Base-by-base conservation (phyloP, 2,113 vertebrate genomes). In the Ellobius talpinus region DNA sequence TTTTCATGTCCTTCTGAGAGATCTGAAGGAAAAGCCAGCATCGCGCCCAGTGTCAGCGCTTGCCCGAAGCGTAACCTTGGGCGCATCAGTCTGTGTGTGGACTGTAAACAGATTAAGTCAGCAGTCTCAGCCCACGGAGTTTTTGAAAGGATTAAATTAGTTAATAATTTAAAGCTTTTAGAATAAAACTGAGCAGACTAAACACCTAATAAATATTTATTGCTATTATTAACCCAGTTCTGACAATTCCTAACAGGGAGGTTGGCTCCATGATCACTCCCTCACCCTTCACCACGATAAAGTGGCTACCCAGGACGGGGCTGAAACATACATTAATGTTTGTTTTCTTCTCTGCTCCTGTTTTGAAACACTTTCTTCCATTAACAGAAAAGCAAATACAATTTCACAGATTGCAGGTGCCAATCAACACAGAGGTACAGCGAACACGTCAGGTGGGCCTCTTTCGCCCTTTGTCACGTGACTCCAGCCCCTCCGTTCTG, bases 111-210 rank as follows among this genome's bases (percentile, higher is more conserved):
- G 91, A 95, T 90, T 95, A 92, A 95, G 77, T 97, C 95, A 96
- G 86, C 85, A 95, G 86, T 78, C 86, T 95, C 85, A 73, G 87
- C 74, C 91, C 68, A 87, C 12, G 58, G 72, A 39, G 50, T 92
- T 90, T 87, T 73, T 87, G 91, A 90, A 96, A 94, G 39, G 68
- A 92, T 95, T 94, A 96, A 96, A 91, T 94, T 73, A 94, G 93
- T 96, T 97, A 97, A 97, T 95, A 95, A 96, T 95, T 95, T 92
- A 97, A 95, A 97, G 85, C 88, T 82, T 89, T 88, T 77, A 91
- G 52, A 77, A 84, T 47, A 87, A 82, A 58, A 61, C 61, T 26
- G 2, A 68, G 73, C 52, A 82, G 63, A 33, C 13, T 89, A 82
- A 97, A 86, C 61, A 58, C 84, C 93, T 95, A 92, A 97, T 97